These are phyloP conservation scores for Apteryx mantelli DNA, from an alignment of 2,113 vertebrate species.

Conservation along the genomic window DNA sequence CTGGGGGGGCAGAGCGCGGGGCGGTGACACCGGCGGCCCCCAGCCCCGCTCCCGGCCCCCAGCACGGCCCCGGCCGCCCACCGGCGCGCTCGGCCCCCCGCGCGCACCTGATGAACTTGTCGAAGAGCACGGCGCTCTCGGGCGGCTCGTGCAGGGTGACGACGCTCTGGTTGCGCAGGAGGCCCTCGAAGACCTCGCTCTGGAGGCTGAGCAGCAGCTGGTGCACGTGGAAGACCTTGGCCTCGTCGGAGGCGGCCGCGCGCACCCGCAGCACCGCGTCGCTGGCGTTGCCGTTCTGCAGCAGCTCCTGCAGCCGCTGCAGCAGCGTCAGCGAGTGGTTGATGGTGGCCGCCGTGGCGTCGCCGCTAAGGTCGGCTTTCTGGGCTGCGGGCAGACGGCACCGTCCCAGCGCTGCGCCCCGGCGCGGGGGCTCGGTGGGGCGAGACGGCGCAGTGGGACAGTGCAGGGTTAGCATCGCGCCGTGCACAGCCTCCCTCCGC, in stretches of 20 bases:
- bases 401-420: background rate
- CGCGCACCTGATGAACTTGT: constrained; percentile 90
- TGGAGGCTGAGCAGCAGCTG: constrained; percentile 90
- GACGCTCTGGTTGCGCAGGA: constrained; percentile 82
- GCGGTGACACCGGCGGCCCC: accelerated
- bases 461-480: too few relatives aligned
- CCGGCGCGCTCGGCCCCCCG: background rate
- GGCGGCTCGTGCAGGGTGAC: constrained; percentile 80
- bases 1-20: constrained; percentile 24
- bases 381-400: constrained; percentile 73
- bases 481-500: too few relatives aligned
- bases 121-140: constrained; percentile 84
- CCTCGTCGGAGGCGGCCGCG: constrained; percentile 82
- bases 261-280: constrained; percentile 87
- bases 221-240: constrained; percentile 89
- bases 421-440: too few relatives aligned
- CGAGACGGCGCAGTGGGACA: too few relatives aligned
- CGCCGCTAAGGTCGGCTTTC: constrained; percentile 71
- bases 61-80: accelerated
- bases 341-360: constrained; percentile 77
- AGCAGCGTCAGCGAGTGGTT: constrained; percentile 87
- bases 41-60: background rate
- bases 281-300: constrained; percentile 86
- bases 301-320: constrained; percentile 86
- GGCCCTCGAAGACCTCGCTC: constrained; percentile 84